Conservation (phyloP, 2,888 invertebrate species). For the Dilophus febrilis region DNA sequence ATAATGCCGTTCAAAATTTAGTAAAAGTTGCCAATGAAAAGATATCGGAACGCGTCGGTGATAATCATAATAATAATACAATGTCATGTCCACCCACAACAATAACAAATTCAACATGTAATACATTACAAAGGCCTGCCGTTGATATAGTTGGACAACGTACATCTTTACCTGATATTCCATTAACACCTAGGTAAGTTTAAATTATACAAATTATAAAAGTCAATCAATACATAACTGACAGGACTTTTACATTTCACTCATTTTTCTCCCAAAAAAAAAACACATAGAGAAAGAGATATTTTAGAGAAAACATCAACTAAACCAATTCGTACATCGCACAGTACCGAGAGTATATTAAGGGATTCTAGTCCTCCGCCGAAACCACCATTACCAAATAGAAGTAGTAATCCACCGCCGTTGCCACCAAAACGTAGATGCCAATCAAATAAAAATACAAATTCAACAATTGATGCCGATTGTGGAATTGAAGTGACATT, state of each 20-base stretch:
- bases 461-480: conserved; percentile 28
- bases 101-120: conserved; percentile 14
- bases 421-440: conserved; percentile 55
- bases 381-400: conserved; percentile 71
- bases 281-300: conserved; percentile 23
- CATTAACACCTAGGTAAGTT: conserved; percentile 61
- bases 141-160: conserved; percentile 38
- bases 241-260: neutral
- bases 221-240: neutral
- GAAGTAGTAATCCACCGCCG: conserved; percentile 46
- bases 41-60: conserved; percentile 41
- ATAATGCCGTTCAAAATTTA: conserved; percentile 56
- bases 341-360: conserved; percentile 67
- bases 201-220: too few species aligned
- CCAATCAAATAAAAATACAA: conserved; percentile 32
- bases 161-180: conserved; percentile 62
- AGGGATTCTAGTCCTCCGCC: conserved; percentile 61
- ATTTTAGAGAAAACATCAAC: conserved; percentile 30
- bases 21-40: conserved; percentile 70
- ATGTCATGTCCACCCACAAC: conserved; percentile 9
- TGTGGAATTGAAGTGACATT: conserved; percentile 34
- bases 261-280: too few species aligned
- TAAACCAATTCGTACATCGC: conserved; percentile 52
- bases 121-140: conserved; percentile 22
- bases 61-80: neutral